phyloP scores from a whole-genome alignment of 2,888 invertebrate species.

The Hydrotaea diabolus region DNA sequence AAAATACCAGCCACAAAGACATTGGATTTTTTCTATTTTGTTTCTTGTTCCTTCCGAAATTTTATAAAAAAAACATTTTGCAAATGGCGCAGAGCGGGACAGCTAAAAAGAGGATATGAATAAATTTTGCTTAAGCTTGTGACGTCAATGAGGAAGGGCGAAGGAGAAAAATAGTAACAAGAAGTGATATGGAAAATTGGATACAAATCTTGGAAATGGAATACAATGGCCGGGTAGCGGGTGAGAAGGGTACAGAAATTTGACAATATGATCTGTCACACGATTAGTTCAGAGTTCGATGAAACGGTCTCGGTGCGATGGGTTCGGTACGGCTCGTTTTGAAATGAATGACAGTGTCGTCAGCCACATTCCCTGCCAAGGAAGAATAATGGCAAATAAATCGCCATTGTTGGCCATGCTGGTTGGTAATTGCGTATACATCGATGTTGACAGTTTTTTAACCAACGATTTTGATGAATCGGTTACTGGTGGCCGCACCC shows the following conservation, averaged over 20 bases:
- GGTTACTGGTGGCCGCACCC: neutral
- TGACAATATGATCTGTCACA: neutral
- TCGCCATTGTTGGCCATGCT: neutral
- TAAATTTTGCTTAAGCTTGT: neutral
- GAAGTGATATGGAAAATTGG: constrained; percentile 4
- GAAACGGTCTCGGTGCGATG: neutral
- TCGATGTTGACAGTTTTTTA: constrained; percentile 1
- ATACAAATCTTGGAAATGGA: neutral
- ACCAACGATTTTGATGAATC: constrained; percentile 10
- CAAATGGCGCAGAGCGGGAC: neutral
- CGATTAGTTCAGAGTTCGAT: constrained; percentile 7
- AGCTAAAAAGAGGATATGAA: neutral
- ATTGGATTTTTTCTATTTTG: neutral
- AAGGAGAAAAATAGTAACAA: neutral
- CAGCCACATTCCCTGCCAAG: neutral
- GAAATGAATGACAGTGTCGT: neutral
- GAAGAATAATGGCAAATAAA: constrained; percentile 4
- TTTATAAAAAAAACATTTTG: neutral
- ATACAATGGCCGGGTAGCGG: neutral
- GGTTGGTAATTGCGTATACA: constrained; percentile 19
- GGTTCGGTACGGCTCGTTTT: neutral
- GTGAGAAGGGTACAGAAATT: constrained; percentile 6
- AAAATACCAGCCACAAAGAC: neutral
- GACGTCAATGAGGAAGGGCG: neutral
- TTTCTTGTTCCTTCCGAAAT: neutral